Base-by-base conservation (phyloP, 2,888 invertebrate species). In the Rhogogaster chlorosoma region DNA sequence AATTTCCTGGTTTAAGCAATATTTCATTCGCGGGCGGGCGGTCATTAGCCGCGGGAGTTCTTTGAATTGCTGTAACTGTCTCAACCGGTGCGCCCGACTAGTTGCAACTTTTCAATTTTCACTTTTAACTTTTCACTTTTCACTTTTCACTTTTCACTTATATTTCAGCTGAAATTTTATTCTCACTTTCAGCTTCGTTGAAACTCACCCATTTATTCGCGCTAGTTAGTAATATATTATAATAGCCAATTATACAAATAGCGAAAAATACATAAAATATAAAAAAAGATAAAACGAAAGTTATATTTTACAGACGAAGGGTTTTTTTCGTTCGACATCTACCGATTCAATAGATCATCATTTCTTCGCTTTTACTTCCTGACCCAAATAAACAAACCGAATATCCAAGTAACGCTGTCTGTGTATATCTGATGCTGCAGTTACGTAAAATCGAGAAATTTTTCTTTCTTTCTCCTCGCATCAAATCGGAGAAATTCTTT, bases 1-100 rank as follows among this genome's bases (percentile, higher is more conserved):
- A 89, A 89, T 92, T 92, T 92, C 92, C 92, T 92, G 93, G 91
- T 92, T 91, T 89, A 88, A 90, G 91, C 91, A 92, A 92, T 88
- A 61, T 80, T 38, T 80, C 61, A 80, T 36, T 45, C 18, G 53
- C 53, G n/a, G 70, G 32, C 57, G 53, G 32, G 7, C 86, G 89
- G 89, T 89, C 89, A 89, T 91, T 90, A 90, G 89, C 90, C 89
- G 86, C 86, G 29, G 29, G 32, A 32, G 53, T 29, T 45, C 26
- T 45, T 29, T 53, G 53, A 53, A 29, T 36, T 32, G 57, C 78
- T 15, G 26, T 29, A 78, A 49, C 42, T 75, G 75, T 75, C 45
- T 75, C 75, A 75, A 71, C 36, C 70, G 70, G 32, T 38, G 32
- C 22, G 15, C 10, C 38, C 9, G 22, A 42, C 38, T 73, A n/a